These are phyloP conservation scores for Spizella passerina DNA, from an alignment of 2,797 vertebrate species.

Conservation along the genomic window DNA sequence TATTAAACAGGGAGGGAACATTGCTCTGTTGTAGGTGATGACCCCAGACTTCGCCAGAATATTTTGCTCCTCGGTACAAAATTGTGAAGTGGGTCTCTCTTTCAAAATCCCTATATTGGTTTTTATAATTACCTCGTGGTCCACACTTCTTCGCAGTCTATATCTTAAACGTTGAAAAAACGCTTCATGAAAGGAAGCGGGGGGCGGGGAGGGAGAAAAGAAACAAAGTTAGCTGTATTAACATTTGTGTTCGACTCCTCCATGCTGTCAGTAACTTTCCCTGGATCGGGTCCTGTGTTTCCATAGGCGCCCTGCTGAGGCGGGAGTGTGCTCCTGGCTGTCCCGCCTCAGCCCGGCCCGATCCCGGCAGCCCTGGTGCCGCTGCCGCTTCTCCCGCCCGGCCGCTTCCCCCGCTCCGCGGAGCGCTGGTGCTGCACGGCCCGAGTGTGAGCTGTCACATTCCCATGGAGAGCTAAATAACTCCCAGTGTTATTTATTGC, in stretches of 20 bases:
- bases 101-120: constrained; percentile 55
- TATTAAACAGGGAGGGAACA: constrained; percentile 77
- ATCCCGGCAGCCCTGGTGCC: neutral
- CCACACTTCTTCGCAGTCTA: neutral
- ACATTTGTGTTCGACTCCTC: neutral
- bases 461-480: neutral
- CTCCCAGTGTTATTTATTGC: neutral
- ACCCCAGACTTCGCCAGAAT: constrained; percentile 49
- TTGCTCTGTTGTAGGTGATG: constrained; percentile 40
- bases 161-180: neutral
- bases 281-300: neutral
- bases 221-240: neutral
- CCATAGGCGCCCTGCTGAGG: neutral
- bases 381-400: neutral
- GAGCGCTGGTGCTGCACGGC: neutral
- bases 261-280: neutral
- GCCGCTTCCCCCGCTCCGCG: neutral
- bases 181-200: neutral
- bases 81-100: constrained; percentile 34
- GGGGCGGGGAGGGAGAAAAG: fast-evolving
- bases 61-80: constrained; percentile 35
- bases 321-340: neutral
- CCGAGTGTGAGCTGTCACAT: neutral
- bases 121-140: constrained; percentile 65
- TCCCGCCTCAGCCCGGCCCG: neutral